A percentile compares a stretch with the other conserved stretches of the same genome.
Conservation (phyloP, 2,113 vertebrate species). For the Lophura nycthemera region DNA sequence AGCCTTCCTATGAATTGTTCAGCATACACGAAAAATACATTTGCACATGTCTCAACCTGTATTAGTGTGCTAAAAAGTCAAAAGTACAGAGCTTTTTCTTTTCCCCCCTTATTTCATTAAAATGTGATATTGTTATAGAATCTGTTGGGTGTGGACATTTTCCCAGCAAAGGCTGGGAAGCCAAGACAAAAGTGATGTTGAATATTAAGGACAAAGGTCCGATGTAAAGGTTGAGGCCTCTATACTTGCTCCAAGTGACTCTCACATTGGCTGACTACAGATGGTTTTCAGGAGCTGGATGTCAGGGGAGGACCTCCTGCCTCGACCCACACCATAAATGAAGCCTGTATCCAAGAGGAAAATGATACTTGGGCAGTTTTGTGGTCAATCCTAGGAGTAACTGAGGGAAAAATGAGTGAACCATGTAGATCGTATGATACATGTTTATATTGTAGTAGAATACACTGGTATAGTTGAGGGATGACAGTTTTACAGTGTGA, state of each 20-base stretch:
- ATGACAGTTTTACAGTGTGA: background rate
- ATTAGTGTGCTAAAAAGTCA: background rate
- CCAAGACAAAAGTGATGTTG: background rate
- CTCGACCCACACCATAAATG: background rate
- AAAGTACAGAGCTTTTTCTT: background rate
- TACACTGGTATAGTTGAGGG: background rate
- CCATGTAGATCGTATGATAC: accelerated
- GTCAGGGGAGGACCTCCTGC: background rate
- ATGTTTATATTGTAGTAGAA: background rate
- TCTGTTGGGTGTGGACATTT: background rate
- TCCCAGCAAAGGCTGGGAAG: background rate
- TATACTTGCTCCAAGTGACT: accelerated
- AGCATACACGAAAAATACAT: background rate
- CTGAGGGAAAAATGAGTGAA: background rate
- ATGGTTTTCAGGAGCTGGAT: background rate
- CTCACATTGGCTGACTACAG: accelerated
- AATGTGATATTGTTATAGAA: background rate
- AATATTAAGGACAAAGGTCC: background rate
- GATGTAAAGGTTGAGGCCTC: background rate
- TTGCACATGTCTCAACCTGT: too few species aligned
- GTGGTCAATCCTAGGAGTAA: background rate
- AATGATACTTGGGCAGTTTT: background rate
- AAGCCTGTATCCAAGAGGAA: background rate
- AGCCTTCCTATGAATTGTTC: background rate
- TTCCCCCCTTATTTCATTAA: background rate